phyloP scores from a whole-genome alignment of 2,113 vertebrate species.

The Setophaga petechia region DNA sequence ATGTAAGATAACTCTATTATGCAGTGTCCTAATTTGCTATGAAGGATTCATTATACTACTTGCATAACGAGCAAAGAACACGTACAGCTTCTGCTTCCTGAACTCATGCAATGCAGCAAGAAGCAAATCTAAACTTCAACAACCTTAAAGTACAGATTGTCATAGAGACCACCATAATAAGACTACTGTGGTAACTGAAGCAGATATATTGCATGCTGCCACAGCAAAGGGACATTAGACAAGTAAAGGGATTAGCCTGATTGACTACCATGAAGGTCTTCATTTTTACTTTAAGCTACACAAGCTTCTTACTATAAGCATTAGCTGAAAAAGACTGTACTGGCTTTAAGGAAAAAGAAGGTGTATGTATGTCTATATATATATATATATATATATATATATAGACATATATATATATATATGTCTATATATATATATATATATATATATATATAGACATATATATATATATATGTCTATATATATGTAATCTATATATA shows the following conservation, averaged over 20 bases:
- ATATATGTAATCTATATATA: not conserved
- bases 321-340: not conserved
- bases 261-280: not conserved
- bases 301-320: not conserved
- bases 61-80: not conserved
- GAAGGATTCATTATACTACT: not conserved
- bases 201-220: not conserved
- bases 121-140: not conserved
- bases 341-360: not conserved
- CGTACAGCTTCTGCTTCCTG: fast-evolving
- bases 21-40: not conserved
- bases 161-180: not conserved
- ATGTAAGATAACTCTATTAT: not conserved
- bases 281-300: not conserved
- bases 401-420: too few relatives aligned
- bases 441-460: too few relatives aligned
- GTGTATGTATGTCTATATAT: too few relatives aligned
- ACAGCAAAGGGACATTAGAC: not conserved
- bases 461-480: not conserved
- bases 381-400: not conserved
- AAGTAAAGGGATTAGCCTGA: not conserved
- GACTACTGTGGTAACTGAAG: not conserved
- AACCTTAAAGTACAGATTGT: not conserved
- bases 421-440: not conserved
- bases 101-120: not conserved